A percentile compares a stretch with the other conserved stretches of the same genome.
Conservation (phyloP, 2,888 invertebrate species). For the Sphecodes monilicornis region DNA sequence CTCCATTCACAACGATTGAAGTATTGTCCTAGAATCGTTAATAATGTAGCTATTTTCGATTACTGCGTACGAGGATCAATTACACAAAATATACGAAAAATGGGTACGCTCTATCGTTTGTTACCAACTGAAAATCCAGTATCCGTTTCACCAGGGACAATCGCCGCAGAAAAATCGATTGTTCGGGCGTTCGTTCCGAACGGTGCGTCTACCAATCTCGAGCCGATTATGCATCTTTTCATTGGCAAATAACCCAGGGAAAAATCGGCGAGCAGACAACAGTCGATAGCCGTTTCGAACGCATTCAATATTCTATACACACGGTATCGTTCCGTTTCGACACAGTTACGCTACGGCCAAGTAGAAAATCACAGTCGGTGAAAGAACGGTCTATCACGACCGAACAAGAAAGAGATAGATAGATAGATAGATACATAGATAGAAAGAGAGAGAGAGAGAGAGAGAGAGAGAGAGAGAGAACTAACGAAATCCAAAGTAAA, state of each 20-base stretch:
- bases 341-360: neutral
- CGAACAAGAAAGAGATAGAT: too few relatives aligned
- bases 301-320: constrained; percentile 31
- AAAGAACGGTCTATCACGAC: constrained; percentile 14
- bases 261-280: neutral
- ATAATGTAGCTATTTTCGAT: too few relatives aligned
- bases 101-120: neutral
- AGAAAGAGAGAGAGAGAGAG: neutral
- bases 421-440: too few relatives aligned
- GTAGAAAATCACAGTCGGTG: constrained; percentile 31
- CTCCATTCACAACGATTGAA: too few relatives aligned
- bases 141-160: neutral
- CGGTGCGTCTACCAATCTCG: neutral
- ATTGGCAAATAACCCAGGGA: neutral
- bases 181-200: neutral
- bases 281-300: constrained; percentile 38
- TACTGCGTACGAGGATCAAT: too few relatives aligned
- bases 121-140: neutral
- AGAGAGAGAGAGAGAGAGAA: neutral
- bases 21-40: too few relatives aligned
- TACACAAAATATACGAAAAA: too few relatives aligned
- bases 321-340: constrained; percentile 23
- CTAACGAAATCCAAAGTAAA: constrained; percentile 34
- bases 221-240: constrained; percentile 25
- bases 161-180: neutral